A percentile compares a stretch with the other conserved stretches of the same genome.
These are phyloP conservation scores for Oceanodroma leucorhoa DNA, from an alignment of 2,797 vertebrate genomes.

Conservation along the genomic window DNA sequence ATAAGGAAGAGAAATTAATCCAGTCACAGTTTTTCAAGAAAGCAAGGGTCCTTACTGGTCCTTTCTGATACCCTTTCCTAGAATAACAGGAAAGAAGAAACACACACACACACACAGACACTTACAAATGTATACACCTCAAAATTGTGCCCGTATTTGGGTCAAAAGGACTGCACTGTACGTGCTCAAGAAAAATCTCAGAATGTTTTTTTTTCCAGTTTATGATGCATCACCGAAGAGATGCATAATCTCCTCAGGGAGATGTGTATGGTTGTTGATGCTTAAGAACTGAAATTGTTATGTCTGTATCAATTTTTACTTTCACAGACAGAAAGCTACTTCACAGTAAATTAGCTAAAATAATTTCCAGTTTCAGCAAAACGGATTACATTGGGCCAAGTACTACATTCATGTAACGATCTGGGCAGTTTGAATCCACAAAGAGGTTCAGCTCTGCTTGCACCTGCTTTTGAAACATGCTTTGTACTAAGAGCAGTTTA, in stretches of 20 bases:
- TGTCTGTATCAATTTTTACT: background rate
- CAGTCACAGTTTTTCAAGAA: constrained; percentile 1
- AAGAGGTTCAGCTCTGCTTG: background rate
- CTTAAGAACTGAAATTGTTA: background rate
- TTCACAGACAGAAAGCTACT: background rate
- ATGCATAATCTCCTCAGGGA: background rate
- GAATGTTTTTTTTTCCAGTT: background rate
- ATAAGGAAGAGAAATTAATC: background rate
- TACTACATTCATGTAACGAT: background rate
- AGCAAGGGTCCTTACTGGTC: background rate
- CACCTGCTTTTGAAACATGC: background rate
- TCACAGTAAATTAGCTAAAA: background rate
- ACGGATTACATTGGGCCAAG: background rate
- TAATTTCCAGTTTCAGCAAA: background rate
- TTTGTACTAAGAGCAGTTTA: background rate
- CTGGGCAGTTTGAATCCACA: background rate
- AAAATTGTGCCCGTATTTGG: background rate
- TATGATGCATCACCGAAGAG: background rate
- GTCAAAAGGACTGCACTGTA: background rate
- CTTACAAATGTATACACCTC: background rate
- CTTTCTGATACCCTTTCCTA: background rate
- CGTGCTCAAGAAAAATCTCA: background rate
- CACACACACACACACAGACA: rapidly evolving
- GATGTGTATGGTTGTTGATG: background rate
- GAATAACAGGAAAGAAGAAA: background rate